Evolutionary conservation across 2,113 vertebrate genomes (phyloP), one percentile per base, ranked within the genome.

Genomic region (Ciconia maguari): DNA sequence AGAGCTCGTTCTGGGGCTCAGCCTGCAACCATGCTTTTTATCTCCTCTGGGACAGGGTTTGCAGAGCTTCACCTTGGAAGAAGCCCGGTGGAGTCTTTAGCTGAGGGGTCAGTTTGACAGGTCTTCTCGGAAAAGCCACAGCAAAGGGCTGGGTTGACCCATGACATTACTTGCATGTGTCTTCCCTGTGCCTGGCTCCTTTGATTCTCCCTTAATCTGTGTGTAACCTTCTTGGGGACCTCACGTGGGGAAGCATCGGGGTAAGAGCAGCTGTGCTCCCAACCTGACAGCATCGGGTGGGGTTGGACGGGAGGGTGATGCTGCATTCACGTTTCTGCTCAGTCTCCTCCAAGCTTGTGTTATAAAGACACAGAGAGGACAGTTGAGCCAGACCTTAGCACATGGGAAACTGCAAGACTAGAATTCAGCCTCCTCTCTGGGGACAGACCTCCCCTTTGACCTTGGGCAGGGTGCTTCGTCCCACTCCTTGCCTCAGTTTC

Each of bases 221-320:
- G 29, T 0, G 2, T 48, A 48, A 60, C 25, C 44, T 61, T 32
- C 32, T 32, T 7, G 30, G 48, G 42, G 19, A 57, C 41, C 27
- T 61, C 61, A 17, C 0, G 3, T 51, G 61, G n/a, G 74, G 15
- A 44, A 60, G 41, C 32, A 25, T 11, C 1, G 4, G 41, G 22
- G 9, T 49, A 51, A 76, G 41, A 58, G 32, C 3, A 6, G 74
- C 49, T 49, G 72, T 0, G 1, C 21, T 36, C 22, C 60, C n/a
- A 42, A 16, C 18, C 49, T 7, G 20, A 6, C 10, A 13, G 30
- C 54, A 20, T 36, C 2, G 3, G 13, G 16, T 25, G 9, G 61
- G 48, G 13, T 38, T 44, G 25, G 22, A 13, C 10, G 5, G n/a
- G n/a, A 66, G n/a, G n/a, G 30, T 29, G n/a, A 41, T 24, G 57